Evolutionary conservation across 2,113 vertebrate species (phyloP).

Genomic region (Microtus richardsoni): DNA sequence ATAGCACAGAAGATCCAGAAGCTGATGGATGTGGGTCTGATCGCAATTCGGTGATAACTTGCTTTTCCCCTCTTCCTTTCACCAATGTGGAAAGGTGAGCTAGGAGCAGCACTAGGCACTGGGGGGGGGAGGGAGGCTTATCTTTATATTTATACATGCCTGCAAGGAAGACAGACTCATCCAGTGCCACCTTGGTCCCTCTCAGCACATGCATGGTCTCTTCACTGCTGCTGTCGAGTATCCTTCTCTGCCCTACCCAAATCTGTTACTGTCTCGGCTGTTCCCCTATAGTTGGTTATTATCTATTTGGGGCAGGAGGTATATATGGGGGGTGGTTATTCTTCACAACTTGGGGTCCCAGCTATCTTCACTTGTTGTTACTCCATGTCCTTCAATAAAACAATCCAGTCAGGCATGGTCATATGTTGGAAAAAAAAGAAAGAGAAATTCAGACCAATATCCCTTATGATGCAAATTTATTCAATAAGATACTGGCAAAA

Average conservation of each 20-base stretch:
- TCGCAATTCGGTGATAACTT: conserved; percentile 94
- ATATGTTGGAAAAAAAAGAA: neutral
- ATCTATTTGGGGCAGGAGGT: conserved; percentile 75
- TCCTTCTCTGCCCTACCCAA: neutral
- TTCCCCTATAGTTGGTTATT: conserved; percentile 78
- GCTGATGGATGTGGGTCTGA: conserved; percentile 95
- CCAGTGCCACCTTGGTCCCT: conserved; percentile 57
- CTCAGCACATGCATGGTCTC: conserved; percentile 79
- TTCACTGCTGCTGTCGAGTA: conserved; percentile 61
- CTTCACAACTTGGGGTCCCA: conserved; percentile 58
- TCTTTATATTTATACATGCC: conserved; percentile 72
- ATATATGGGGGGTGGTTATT: conserved; percentile 2
- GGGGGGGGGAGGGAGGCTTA: neutral
- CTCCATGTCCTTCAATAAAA: conserved; percentile 77
- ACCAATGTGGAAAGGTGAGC: conserved; percentile 69
- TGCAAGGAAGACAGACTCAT: conserved; percentile 26
- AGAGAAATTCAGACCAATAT: too few species aligned
- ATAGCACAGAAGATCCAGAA: conserved; percentile 98
- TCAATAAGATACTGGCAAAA: too few species aligned
- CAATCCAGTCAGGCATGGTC: conserved; percentile 74
- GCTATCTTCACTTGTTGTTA: conserved; percentile 71
- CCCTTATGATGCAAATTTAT: too few species aligned
- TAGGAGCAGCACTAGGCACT: conserved; percentile 38
- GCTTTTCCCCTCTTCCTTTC: conserved; percentile 52
- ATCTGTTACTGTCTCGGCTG: conserved; percentile 59